Percentiles rank a stretch among this genome's conserved stretches.
phyloP scores from a whole-genome alignment of 2,888 invertebrate genomes.

The Lepidocyrtinus sp. region DNA sequence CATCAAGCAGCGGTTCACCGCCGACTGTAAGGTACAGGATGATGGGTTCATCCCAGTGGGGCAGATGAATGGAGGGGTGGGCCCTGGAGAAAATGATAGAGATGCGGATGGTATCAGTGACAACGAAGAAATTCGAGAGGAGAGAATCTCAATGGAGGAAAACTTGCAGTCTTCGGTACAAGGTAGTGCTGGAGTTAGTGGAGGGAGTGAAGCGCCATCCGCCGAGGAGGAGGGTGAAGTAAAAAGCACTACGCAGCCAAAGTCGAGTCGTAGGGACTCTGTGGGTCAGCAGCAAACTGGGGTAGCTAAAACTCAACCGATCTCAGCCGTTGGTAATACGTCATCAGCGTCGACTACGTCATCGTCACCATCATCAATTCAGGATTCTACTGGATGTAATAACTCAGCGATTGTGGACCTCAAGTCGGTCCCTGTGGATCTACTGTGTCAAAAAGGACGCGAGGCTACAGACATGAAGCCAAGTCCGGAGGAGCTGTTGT shows the following conservation, averaged over 20 bases:
- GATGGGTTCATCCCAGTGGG: slow-evolving; percentile 17
- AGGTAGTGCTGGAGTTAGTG: too few relatives aligned
- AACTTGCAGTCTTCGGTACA: not conserved
- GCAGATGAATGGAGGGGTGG: slow-evolving; percentile 7
- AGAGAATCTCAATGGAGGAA: slow-evolving; percentile 48
- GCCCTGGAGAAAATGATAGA: slow-evolving; percentile 9
- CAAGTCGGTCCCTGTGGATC: not conserved
- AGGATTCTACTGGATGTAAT: slow-evolving; percentile 37
- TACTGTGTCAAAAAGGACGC: not conserved
- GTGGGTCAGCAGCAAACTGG: not conserved
- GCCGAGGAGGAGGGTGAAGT: slow-evolving; percentile 15
- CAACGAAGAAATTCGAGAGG: slow-evolving; percentile 37
- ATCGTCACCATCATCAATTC: slow-evolving; percentile 17
- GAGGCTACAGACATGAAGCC: slow-evolving; percentile 48
- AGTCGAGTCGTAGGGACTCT: slow-evolving; percentile 18
- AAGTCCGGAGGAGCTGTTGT: slow-evolving; percentile 36
- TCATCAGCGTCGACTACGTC: not conserved
- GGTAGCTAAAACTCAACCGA: slow-evolving; percentile 16
- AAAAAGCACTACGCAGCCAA: too few relatives aligned
- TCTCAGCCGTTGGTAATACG: slow-evolving; percentile 33
- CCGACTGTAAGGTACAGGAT: slow-evolving; percentile 69
- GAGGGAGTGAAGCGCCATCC: slow-evolving; percentile 17
- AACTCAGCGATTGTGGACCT: not conserved
- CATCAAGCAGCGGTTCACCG: slow-evolving; percentile 88
- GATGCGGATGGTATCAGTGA: slow-evolving; percentile 29